Percentiles rank a stretch among this genome's conserved stretches.
Evolutionary conservation across 1,140 invertebrate genomes (phyloP).

Genomic region (Hestina assimilis): DNA sequence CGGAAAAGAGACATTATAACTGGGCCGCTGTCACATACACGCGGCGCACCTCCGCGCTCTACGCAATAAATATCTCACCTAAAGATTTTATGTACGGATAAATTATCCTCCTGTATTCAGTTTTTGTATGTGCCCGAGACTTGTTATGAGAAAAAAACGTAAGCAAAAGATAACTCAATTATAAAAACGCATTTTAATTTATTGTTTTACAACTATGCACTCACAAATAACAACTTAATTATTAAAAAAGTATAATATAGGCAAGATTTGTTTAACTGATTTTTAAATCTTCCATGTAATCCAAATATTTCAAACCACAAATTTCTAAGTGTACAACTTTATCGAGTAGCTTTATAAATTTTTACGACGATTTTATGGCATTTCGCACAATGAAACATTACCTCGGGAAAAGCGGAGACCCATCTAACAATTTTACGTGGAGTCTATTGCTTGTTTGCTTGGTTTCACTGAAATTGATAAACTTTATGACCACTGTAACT

Average conservation of each 20-base stretch:
- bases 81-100: slow-evolving; percentile 21
- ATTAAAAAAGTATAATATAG: too few species aligned
- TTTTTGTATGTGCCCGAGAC: not conserved
- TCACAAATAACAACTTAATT: not conserved
- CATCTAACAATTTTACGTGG: slow-evolving; percentile 23
- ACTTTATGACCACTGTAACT: slow-evolving; percentile 7
- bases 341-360: slow-evolving; percentile 37
- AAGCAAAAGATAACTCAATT: not conserved
- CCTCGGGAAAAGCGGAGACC: slow-evolving; percentile 16
- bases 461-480: slow-evolving; percentile 19
- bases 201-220: not conserved
- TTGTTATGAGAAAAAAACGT: not conserved
- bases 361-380: slow-evolving; percentile 35
- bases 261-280: too few species aligned
- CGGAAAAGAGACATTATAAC: slow-evolving; percentile 37
- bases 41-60: slow-evolving; percentile 18
- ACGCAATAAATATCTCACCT: slow-evolving; percentile 29
- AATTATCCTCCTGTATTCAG: slow-evolving; percentile 5
- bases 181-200: not conserved
- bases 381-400: slow-evolving; percentile 35
- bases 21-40: slow-evolving; percentile 34
- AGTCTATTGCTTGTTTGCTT: slow-evolving; percentile 24
- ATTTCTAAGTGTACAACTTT: slow-evolving; percentile 33
- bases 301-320: slow-evolving; percentile 25
- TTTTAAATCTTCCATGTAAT: not conserved